Evolutionary conservation across 2,113 vertebrate species (phyloP).

Genomic region (Piaya cayana): DNA sequence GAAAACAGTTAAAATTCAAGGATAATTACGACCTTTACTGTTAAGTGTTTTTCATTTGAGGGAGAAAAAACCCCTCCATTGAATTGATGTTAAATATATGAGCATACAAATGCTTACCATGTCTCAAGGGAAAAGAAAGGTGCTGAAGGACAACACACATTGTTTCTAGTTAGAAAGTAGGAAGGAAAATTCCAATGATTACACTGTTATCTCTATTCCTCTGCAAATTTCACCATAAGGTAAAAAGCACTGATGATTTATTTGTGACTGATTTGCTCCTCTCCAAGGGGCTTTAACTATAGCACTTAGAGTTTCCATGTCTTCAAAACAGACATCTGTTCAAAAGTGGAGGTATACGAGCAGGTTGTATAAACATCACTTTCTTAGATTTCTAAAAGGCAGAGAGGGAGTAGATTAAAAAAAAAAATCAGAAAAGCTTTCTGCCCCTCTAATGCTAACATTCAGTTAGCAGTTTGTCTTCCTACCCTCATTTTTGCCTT

Average conservation of each 20-base stretch:
- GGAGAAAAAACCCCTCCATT: not conserved
- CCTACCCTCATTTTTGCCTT: not conserved
- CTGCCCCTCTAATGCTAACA: not conserved
- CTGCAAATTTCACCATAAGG: not conserved
- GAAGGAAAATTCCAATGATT: not conserved
- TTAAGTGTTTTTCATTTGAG: not conserved
- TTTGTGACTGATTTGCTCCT: not conserved
- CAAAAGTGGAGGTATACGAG: not conserved
- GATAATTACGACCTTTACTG: not conserved
- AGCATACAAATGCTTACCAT: not conserved
- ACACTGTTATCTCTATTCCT: fast-evolving
- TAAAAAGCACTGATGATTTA: not conserved
- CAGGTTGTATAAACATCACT: not conserved
- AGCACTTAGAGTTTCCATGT: not conserved
- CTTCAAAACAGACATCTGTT: not conserved
- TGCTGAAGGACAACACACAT: not conserved
- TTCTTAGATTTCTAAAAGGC: not conserved
- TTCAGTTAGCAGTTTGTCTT: not conserved
- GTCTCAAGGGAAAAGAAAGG: not conserved
- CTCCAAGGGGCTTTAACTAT: not conserved
- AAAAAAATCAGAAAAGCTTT: not conserved
- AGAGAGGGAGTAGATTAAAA: not conserved
- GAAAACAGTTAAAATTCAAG: not conserved
- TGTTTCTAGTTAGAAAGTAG: not conserved
- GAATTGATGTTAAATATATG: not conserved